phyloP scores from a whole-genome alignment of 2,888 invertebrate species.

The Xylota sylvarum region DNA sequence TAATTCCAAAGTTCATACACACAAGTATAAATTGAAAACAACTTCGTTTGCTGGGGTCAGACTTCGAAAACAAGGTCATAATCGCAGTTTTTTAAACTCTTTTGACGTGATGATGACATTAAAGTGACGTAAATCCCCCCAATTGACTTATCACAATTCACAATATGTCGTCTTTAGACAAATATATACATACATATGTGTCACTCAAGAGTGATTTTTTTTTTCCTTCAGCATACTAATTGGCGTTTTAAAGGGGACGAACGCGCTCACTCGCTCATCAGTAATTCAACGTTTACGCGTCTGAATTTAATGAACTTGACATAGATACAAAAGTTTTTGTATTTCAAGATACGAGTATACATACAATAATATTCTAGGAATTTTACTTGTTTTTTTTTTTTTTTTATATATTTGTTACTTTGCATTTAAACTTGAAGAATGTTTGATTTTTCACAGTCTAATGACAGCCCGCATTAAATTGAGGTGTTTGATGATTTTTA shows the following conservation, averaged over 20 bases:
- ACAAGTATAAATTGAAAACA: not conserved
- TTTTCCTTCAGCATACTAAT: constrained; percentile 67
- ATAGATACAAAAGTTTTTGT: constrained; percentile 43
- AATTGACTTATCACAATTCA: constrained; percentile 73
- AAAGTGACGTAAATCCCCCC: constrained; percentile 48
- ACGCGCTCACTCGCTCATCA: constrained; percentile 39
- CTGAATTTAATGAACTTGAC: constrained; percentile 71
- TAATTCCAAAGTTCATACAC: not conserved
- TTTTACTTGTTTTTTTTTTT: not conserved
- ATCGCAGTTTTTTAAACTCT: constrained; percentile 16
- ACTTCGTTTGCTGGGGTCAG: constrained; percentile 6
- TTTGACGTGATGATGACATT: constrained; percentile 60
- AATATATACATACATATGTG: constrained; percentile 39
- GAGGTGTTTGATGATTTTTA: constrained; percentile 38
- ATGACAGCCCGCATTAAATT: constrained; percentile 58
- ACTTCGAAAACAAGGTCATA: constrained; percentile 45
- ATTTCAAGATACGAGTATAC: not conserved
- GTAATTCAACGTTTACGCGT: constrained; percentile 57
- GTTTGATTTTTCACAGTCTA: constrained; percentile 33
- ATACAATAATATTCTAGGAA: constrained; percentile 1
- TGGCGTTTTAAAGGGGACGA: constrained; percentile 35
- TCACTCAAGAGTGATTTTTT: constrained; percentile 67
- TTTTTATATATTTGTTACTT: too few species aligned
- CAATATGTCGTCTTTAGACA: constrained; percentile 56
- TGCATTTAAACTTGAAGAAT: not conserved